Evolutionary conservation across 2,888 invertebrate genomes (phyloP).

Genomic region (Amiota mariae): DNA sequence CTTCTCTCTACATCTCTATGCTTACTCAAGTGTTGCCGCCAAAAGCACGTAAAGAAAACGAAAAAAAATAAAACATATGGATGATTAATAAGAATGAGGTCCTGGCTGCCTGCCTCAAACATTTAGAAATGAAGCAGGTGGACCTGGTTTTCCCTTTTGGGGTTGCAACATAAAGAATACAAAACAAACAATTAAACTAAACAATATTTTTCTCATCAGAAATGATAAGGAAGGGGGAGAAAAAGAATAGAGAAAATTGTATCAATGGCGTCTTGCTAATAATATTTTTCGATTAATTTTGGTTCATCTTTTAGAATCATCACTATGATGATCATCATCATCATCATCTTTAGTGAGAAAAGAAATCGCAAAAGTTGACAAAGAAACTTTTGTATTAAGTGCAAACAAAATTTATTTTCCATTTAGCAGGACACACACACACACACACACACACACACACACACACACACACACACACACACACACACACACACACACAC

Average conservation of each 20-base stretch:
- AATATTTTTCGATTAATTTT: not conserved
- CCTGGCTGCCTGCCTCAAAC: no score
- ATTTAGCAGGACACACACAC: conserved; percentile 50
- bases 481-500: conserved; percentile 31
- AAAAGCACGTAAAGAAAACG: not conserved
- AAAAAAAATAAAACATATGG: not conserved
- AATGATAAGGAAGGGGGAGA: not conserved
- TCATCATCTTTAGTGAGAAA: conserved; percentile 35
- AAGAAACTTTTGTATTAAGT: conserved; percentile 48
- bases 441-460: conserved; percentile 22
- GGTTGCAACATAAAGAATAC: conserved; percentile 5
- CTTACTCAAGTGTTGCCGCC: not conserved
- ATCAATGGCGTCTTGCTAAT: conserved; percentile 4
- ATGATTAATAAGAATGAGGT: not conserved
- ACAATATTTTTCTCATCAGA: not conserved
- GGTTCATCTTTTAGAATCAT: not conserved
- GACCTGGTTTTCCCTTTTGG: not conserved
- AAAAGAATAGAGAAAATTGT: not conserved
- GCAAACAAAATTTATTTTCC: conserved; percentile 66
- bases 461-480: conserved; percentile 31
- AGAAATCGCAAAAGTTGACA: conserved; percentile 18
- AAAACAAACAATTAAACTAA: conserved; percentile 19
- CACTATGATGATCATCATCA: not conserved
- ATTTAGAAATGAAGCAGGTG: not conserved
- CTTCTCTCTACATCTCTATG: not conserved